Evolutionary conservation across 2,113 vertebrate genomes (phyloP).

Genomic region (Pipa parva): DNA sequence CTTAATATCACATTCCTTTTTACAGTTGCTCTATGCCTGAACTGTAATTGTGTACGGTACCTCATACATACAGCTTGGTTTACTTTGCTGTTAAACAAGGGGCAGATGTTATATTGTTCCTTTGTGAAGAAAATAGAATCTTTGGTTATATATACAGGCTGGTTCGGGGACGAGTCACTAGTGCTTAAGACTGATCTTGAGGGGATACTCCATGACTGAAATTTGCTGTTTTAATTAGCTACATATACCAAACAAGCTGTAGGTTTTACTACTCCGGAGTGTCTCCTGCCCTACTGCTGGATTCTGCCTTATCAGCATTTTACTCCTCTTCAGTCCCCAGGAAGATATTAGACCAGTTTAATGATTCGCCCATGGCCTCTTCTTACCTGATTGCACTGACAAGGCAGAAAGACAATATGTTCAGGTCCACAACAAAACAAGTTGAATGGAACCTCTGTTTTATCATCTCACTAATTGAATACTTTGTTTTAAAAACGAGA

Average conservation of each 20-base stretch:
- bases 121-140: conserved; percentile 4
- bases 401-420: conserved; percentile 39
- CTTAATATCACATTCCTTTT: too few relatives aligned
- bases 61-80: background rate
- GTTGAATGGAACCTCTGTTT: background rate
- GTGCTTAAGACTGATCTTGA: conserved; percentile 20
- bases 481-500: background rate
- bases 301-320: conserved; percentile 33
- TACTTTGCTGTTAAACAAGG: background rate
- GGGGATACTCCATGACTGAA: conserved; percentile 26
- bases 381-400: conserved; percentile 38
- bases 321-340: conserved; percentile 26
- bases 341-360: conserved; percentile 32
- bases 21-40: too few relatives aligned
- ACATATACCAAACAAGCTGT: conserved; percentile 35
- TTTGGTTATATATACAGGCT: background rate
- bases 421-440: conserved; percentile 17
- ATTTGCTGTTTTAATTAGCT: conserved; percentile 36
- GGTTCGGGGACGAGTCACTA: background rate
- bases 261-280: conserved; percentile 34
- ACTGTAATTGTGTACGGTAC: too few relatives aligned
- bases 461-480: background rate
- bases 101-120: conserved; percentile 8
- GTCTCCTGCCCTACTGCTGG: conserved; percentile 13
- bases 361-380: conserved; percentile 36